Evolutionary conservation across 2,888 invertebrate genomes (phyloP).

Genomic region (Globia sparganii): DNA sequence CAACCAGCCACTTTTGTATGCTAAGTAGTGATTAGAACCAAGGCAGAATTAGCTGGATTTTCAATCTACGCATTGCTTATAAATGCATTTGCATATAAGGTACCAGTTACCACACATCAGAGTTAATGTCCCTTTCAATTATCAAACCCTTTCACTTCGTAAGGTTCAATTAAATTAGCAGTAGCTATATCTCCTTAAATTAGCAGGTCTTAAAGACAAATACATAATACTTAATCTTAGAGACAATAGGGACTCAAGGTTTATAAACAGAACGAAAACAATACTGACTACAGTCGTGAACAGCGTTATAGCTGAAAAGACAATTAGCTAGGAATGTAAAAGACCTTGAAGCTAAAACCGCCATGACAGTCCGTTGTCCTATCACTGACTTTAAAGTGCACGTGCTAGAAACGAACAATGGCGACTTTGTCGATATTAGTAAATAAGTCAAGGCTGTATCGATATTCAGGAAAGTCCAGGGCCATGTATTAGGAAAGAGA

Average conservation of each 20-base stretch:
- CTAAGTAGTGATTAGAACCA: background rate
- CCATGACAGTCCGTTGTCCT: slow-evolving; percentile 45
- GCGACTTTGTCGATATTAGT: slow-evolving; percentile 17
- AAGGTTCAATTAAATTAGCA: slow-evolving; percentile 12
- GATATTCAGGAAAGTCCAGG: slow-evolving; percentile 6
- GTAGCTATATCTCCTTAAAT: slow-evolving; percentile 9
- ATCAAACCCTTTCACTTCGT: slow-evolving; percentile 38
- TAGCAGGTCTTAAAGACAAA: slow-evolving; percentile 15
- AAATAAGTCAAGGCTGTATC: slow-evolving; percentile 52
- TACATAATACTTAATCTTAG: slow-evolving; percentile 19
- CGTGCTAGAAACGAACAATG: slow-evolving; percentile 37
- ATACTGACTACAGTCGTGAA: slow-evolving; percentile 43
- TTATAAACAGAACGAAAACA: slow-evolving; percentile 23
- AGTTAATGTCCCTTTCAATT: slow-evolving; percentile 18
- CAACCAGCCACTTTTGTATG: background rate
- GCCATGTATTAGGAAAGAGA: slow-evolving; percentile 1
- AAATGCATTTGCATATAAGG: slow-evolving; percentile 18
- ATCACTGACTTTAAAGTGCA: slow-evolving; percentile 43
- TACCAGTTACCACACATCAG: background rate
- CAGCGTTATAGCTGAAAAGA: slow-evolving; percentile 37
- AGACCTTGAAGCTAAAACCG: slow-evolving; percentile 49
- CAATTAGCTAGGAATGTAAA: slow-evolving; percentile 53
- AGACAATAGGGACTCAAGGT: slow-evolving; percentile 29
- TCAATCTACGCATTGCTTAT: slow-evolving; percentile 1
- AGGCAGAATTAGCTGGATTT: background rate